These are phyloP conservation scores for Lytechinus variegatus DNA, from an alignment of 35 echinoderm and acorn worm genomes.

Conservation along the genomic window DNA sequence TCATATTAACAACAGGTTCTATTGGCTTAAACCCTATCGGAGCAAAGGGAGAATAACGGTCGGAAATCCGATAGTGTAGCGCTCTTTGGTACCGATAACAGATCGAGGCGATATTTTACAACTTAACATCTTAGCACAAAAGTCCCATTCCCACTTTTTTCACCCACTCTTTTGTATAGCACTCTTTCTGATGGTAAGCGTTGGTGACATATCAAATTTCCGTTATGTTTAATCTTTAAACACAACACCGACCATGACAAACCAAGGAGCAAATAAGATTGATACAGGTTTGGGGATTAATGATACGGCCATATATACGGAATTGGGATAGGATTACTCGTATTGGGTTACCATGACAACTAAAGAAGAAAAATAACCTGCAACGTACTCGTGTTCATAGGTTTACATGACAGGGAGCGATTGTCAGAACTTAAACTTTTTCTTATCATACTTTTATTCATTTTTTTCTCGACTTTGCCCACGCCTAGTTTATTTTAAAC, in stretches of 20 bases:
- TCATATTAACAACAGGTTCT: neutral
- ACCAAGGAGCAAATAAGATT: conserved; percentile 11
- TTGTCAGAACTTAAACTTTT: neutral
- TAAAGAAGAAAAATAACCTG: neutral
- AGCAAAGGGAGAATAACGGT: neutral
- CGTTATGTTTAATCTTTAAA: conserved; percentile 1
- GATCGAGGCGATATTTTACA: neutral
- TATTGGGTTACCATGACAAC: neutral
- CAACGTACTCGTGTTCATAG: neutral
- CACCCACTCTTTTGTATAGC: neutral
- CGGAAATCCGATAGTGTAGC: neutral
- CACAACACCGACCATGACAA: neutral
- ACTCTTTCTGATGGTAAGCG: neutral
- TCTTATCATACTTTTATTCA: neutral
- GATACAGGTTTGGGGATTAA: neutral
- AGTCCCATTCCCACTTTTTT: neutral
- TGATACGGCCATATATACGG: neutral
- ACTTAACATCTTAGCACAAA: neutral
- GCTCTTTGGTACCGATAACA: neutral
- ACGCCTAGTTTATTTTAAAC: neutral
- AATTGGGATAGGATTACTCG: neutral
- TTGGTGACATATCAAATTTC: neutral
- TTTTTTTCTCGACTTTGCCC: neutral
- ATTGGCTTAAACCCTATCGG: neutral
- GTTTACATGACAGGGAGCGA: neutral